A percentile compares a stretch with the other conserved stretches of the same genome.
phyloP scores from a whole-genome alignment of 2,797 vertebrate species.

The Ammospiza maritima region DNA sequence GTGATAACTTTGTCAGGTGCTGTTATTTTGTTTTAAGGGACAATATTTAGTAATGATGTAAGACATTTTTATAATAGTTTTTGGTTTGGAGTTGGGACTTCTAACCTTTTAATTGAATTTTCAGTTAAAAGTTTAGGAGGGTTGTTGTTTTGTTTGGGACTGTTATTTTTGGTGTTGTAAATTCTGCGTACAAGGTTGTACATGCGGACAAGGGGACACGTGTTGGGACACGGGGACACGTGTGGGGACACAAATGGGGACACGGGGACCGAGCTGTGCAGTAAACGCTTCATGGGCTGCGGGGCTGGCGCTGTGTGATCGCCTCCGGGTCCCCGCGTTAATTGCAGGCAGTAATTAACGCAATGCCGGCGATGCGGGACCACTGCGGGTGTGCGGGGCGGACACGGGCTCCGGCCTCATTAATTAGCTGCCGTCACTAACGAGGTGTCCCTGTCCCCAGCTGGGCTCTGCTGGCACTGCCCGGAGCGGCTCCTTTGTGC shows the following conservation, averaged over 20 bases:
- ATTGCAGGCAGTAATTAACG: constrained; percentile 9
- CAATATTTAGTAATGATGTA: background rate
- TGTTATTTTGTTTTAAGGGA: background rate
- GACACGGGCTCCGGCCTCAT: background rate
- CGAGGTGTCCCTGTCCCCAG: background rate
- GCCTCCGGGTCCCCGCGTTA: background rate
- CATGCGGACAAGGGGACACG: background rate
- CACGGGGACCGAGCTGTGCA: background rate
- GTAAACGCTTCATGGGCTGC: background rate
- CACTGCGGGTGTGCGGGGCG: background rate
- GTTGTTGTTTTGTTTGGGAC: background rate
- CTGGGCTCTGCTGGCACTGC: background rate
- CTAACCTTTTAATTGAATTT: background rate
- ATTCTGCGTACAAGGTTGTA: background rate
- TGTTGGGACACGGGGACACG: fast-evolving
- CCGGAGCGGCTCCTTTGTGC: fast-evolving
- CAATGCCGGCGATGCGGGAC: background rate
- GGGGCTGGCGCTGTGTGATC: background rate
- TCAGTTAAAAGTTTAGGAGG: background rate
- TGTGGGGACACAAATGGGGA: background rate
- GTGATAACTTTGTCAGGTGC: background rate
- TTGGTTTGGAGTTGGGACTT: background rate
- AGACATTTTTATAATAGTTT: background rate
- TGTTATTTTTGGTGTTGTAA: background rate
- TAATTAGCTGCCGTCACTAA: background rate